These are phyloP conservation scores for Okamejei kenojei DNA, from an alignment of 2,797 vertebrate genomes.

Conservation along the genomic window DNA sequence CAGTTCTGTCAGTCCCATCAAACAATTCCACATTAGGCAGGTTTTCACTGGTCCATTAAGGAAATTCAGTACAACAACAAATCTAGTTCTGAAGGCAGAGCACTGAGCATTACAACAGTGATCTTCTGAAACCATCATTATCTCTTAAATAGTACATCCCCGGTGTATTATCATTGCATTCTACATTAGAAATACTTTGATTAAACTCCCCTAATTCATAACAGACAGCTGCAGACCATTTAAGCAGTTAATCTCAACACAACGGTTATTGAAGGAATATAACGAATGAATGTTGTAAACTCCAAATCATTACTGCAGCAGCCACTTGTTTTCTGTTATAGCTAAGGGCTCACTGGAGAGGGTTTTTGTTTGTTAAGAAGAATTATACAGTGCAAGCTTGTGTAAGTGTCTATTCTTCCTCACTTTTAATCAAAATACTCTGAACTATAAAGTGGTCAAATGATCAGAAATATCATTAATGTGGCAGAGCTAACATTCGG, in stretches of 20 bases:
- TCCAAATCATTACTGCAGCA: constrained; percentile 70
- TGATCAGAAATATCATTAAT: background rate
- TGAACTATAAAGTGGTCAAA: background rate
- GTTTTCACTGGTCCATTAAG: constrained; percentile 78
- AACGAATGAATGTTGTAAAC: constrained; percentile 75
- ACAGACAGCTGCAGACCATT: constrained; percentile 95
- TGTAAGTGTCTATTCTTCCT: background rate
- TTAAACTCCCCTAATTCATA: constrained; percentile 98
- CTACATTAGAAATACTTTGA: constrained; percentile 98
- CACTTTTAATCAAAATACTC: background rate
- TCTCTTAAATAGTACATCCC: constrained; percentile 92
- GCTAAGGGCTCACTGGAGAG: constrained; percentile 55
- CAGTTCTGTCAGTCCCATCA: constrained; percentile 80
- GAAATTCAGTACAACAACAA: constrained; percentile 80
- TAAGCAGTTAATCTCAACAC: constrained; percentile 93
- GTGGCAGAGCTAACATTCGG: background rate
- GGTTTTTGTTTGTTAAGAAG: constrained; percentile 48
- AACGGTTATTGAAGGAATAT: constrained; percentile 83
- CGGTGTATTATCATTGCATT: constrained; percentile 95
- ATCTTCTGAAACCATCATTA: constrained; percentile 89
- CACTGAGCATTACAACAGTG: constrained; percentile 81
- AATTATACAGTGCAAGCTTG: constrained; percentile 39
- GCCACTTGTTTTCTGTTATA: constrained; percentile 63
- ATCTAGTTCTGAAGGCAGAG: constrained; percentile 78
- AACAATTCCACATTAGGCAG: constrained; percentile 78